These are phyloP conservation scores for Nebria salina DNA, from an alignment of 2,888 invertebrate species.

Conservation along the genomic window DNA sequence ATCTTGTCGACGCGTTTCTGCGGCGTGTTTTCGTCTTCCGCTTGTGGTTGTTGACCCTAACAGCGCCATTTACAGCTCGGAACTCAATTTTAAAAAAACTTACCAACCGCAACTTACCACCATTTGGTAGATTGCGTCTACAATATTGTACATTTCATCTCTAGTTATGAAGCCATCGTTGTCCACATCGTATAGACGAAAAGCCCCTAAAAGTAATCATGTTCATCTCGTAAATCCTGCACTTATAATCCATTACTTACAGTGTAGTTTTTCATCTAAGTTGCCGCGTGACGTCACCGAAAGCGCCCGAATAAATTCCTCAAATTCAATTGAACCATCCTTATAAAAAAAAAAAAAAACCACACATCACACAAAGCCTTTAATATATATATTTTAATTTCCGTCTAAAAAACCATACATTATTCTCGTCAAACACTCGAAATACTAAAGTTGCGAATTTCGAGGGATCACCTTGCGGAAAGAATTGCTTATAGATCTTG, in stretches of 20 bases:
- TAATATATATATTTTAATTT: neutral
- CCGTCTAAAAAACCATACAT: constrained; percentile 73
- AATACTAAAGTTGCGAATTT: constrained; percentile 98
- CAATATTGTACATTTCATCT: constrained; percentile 97
- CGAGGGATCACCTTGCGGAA: constrained; percentile 98
- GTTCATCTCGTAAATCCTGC: no score
- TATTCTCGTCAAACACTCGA: constrained; percentile 98
- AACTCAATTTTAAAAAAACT: neutral
- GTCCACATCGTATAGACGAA: constrained; percentile 94
- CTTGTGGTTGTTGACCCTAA: constrained; percentile 85
- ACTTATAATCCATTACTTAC: constrained; percentile 69
- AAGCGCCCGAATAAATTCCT: constrained; percentile 97
- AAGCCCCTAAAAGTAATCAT: constrained; percentile 79
- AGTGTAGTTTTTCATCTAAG: constrained; percentile 97
- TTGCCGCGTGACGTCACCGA: constrained; percentile 99
- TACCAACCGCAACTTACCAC: constrained; percentile 77
- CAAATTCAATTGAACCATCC: constrained; percentile 99
- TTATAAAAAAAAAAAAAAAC: constrained; percentile 62
- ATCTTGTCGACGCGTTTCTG: constrained; percentile 98
- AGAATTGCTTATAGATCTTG: constrained; percentile 99
- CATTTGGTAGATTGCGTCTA: constrained; percentile 98
- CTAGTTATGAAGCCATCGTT: constrained; percentile 95
- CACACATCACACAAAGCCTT: neutral
- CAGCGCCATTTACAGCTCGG: no score
- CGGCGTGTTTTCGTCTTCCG: constrained; percentile 91